Base-by-base conservation (phyloP, 1,140 invertebrate genomes). In the Aphelinus atriplicis region DNA sequence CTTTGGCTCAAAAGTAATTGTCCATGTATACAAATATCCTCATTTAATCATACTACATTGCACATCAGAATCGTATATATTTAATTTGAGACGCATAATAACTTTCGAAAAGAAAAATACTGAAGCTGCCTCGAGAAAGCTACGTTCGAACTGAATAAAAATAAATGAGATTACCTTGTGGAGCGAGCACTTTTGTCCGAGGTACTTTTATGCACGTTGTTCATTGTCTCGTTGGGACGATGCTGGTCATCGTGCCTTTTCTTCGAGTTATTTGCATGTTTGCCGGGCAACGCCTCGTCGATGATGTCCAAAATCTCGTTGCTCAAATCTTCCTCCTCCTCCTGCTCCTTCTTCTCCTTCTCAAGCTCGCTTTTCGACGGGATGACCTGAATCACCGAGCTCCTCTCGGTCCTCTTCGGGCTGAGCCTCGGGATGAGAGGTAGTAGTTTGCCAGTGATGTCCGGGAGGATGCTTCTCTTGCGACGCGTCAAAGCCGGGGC, bases 231-330 rank as follows among this genome's bases (percentile, higher is more conserved):
- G 42, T 2, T 62, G 2, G n/a, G 46, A 10, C 3, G 45, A 3
- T 71, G 7, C 9, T 46, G 3, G 6, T 68, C 3, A 50, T 61
- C 7, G 42, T 55, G 45, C 1, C 45, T 47, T 57, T 62, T 57
- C 26, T 43, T 57, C 46, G 7, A 46, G 7, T n/a, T 5, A 51
- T 64, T 69, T 4, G 56, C 26, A 10, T 77, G 26, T 7, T 76
- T 75, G 1, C 67, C 78, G 0, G 87, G 85, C 48, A 87, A 56
- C 1, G 83, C 83, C 0, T 83, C 85, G 61, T 88, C 87, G 45
- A 88, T 86, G 2, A 88, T 87, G 47, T 87, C 82, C 0, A 87
- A 73, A 68, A 88, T 88, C 71, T 88, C 87, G 69, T 88, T 88
- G 51, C 81, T 88, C 9, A 88, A 26, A 10, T 83, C 79, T n/a